These are phyloP conservation scores for Ariolimax columbianus DNA, from an alignment of 2,888 invertebrate genomes.

Conservation along the genomic window DNA sequence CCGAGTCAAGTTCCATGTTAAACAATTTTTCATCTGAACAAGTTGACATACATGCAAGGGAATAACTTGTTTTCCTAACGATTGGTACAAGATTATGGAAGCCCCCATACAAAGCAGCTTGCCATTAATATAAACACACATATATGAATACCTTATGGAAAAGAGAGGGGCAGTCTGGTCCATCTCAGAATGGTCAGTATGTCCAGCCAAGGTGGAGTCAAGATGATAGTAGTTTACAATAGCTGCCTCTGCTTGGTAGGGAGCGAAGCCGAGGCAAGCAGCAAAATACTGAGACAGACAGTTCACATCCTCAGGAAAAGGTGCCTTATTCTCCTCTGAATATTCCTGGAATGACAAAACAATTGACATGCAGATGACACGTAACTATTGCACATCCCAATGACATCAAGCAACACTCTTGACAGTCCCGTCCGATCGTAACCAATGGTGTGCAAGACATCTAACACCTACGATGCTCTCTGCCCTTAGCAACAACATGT, in stretches of 20 bases:
- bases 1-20: too few species aligned
- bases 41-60: too few species aligned
- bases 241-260: conserved; percentile 87
- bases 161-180: conserved; percentile 92
- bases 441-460: too few species aligned
- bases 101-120: not conserved
- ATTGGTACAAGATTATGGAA: too few species aligned
- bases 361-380: too few species aligned
- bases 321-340: conserved; percentile 75
- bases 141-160: conserved; percentile 86
- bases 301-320: conserved; percentile 87
- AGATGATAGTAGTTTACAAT: conserved; percentile 97
- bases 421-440: too few species aligned
- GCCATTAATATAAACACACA: not conserved
- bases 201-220: conserved; percentile 94
- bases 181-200: conserved; percentile 95
- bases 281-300: conserved; percentile 84
- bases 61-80: too few species aligned
- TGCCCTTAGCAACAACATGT: too few species aligned
- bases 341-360: conserved; percentile 67
- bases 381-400: too few species aligned
- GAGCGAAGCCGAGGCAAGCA: conserved; percentile 66
- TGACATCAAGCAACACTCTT: too few species aligned
- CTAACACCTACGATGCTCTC: too few species aligned
- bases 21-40: too few species aligned